phyloP scores from a whole-genome alignment of 1,140 invertebrate species.

The Melipona quadrifasciata region DNA sequence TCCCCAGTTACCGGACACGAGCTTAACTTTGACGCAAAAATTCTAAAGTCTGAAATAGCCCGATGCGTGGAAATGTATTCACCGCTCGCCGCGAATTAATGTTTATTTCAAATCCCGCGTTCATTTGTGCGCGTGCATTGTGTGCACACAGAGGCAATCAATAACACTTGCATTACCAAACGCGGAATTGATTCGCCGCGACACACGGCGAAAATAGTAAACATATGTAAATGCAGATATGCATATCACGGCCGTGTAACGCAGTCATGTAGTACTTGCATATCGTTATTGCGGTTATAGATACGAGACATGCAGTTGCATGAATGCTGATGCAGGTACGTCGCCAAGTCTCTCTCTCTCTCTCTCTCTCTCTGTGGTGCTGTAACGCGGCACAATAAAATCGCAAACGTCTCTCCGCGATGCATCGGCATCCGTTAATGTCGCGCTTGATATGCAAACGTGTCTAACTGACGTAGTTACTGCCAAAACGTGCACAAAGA shows the following conservation, averaged over 20 bases:
- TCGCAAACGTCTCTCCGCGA: neutral
- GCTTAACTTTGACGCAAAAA: too few relatives aligned
- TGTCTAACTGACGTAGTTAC: neutral
- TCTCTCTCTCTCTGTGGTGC: neutral
- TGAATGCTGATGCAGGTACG: neutral
- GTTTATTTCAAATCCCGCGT: neutral
- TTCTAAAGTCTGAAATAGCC: too few relatives aligned
- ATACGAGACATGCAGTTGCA: neutral
- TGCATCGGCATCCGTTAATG: constrained; percentile 1
- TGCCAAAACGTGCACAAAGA: neutral
- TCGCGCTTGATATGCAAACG: neutral
- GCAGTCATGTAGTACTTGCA: neutral
- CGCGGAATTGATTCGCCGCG: neutral
- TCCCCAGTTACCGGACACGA: too few relatives aligned
- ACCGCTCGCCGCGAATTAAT: neutral
- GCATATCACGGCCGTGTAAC: neutral
- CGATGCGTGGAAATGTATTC: too few relatives aligned
- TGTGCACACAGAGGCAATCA: neutral
- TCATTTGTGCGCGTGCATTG: neutral
- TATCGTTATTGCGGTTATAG: constrained; percentile 1
- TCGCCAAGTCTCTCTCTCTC: neutral
- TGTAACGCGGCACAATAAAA: constrained; percentile 5
- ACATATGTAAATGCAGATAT: neutral
- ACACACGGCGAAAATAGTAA: neutral
- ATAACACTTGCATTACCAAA: neutral